Evolutionary conservation across 1,140 invertebrate species (phyloP), one percentile per base, ranked within the genome.

Genomic region (Diuraphis noxia): DNA sequence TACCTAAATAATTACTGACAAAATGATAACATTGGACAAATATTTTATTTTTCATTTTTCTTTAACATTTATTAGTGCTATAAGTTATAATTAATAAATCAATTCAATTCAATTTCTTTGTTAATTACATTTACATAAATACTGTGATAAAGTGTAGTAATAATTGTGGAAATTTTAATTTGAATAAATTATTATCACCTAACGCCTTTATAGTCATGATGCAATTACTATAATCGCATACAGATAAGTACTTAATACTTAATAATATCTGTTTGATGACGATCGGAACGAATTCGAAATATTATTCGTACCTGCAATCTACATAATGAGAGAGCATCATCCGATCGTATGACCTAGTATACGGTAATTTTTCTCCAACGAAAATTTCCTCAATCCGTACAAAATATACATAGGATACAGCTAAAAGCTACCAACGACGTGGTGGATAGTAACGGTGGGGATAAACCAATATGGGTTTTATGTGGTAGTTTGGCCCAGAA

Each of bases 401-500:
- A 72, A 72, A 79, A 81, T 81, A 84, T 41, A n/a, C 30, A 41
- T n/a, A 25, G 81, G 82, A 43, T 46, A 85, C 25, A 13, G 41
- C 82, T 34, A 85, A 85, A 85, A 85, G 40, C 41, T n/a, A 85
- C 46, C 23, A 23, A 40, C 6, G 36, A 38, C 36, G 79, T 40
- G 79, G 79, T 38, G 36, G 40, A 23, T 82, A 40, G 36, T 40
- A 38, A 4, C 6, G 3, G n/a, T 34, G 82, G 41, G 43, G 82
- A 46, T 30, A 85, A 34, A 85, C 41, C 82, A 85, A 85, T 85
- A 85, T 85, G 40, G 82, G 46, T 46, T 85, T 85, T 41, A 85
- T 46, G 82, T 43, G 82, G 82, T 85, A 17, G 82, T 85, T 85
- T 85, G 41, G 41, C 41, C n/a, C n/a, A n/a, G n/a, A 8, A 40